These are phyloP conservation scores for Cyaniris semiargus DNA, from an alignment of 2,888 invertebrate species.

Conservation along the genomic window DNA sequence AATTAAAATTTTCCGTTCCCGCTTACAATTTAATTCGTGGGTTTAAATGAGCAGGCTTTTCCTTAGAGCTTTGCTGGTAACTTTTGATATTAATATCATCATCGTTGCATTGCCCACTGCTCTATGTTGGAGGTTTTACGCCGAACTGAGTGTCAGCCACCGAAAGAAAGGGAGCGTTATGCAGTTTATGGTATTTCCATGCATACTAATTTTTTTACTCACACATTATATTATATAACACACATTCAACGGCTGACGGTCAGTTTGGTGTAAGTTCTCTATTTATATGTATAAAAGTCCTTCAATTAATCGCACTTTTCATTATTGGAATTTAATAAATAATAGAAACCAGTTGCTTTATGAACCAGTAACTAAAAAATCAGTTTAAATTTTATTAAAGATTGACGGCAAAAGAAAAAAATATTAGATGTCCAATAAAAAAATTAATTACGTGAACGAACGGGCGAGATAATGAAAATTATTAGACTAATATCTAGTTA, in stretches of 20 bases:
- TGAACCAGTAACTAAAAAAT: not conserved
- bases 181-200: no score
- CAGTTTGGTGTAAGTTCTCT: no score
- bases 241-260: no score
- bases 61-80: not conserved
- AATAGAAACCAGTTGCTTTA: no score
- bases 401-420: not conserved
- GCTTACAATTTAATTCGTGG: slow-evolving; percentile 29
- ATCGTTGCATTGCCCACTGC: not conserved
- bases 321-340: no score
- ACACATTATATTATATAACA: no score
- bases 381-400: not conserved
- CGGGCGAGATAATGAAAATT: not conserved
- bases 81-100: slow-evolving; percentile 4
- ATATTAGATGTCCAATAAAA: not conserved
- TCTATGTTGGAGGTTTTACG: no score
- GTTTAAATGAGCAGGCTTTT: slow-evolving; percentile 25
- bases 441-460: not conserved
- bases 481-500: not conserved
- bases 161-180: not conserved
- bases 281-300: no score
- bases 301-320: no score
- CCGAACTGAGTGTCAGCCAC: no score
- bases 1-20: slow-evolving; percentile 29
- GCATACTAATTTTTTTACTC: no score